phyloP scores from a whole-genome alignment of 2,113 vertebrate species.

The Leptosomus discolor region DNA sequence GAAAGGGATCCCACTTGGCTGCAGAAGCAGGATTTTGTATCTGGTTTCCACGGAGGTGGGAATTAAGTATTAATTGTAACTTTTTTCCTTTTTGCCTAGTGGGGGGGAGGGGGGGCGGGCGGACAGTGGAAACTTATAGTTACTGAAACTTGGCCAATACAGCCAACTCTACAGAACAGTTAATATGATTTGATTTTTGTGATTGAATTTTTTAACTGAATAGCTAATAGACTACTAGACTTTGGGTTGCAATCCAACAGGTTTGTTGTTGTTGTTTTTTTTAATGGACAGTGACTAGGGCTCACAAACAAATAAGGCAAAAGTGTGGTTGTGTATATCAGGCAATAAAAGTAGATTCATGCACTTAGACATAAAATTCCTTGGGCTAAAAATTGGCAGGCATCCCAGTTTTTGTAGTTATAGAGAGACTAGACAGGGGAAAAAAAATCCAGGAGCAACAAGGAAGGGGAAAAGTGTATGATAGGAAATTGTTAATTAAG shows the following conservation, averaged over 20 bases:
- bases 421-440: background rate
- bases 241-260: background rate
- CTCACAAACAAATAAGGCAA: background rate
- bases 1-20: background rate
- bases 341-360: background rate
- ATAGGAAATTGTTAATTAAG: constrained; percentile 45
- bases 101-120: too few species aligned
- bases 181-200: background rate
- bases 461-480: background rate
- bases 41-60: background rate
- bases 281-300: background rate
- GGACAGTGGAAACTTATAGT: background rate
- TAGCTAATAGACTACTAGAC: background rate
- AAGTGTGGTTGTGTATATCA: background rate
- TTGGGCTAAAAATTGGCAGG: background rate
- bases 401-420: background rate
- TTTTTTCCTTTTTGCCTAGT: background rate
- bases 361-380: background rate
- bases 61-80: background rate
- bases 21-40: background rate
- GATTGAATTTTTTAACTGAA: background rate
- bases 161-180: background rate
- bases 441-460: background rate
- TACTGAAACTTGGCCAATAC: background rate
- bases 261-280: background rate